Evolutionary conservation across 2,888 invertebrate genomes (phyloP), one percentile per base, ranked within the genome.

Genomic region (Ectemnius continuus): DNA sequence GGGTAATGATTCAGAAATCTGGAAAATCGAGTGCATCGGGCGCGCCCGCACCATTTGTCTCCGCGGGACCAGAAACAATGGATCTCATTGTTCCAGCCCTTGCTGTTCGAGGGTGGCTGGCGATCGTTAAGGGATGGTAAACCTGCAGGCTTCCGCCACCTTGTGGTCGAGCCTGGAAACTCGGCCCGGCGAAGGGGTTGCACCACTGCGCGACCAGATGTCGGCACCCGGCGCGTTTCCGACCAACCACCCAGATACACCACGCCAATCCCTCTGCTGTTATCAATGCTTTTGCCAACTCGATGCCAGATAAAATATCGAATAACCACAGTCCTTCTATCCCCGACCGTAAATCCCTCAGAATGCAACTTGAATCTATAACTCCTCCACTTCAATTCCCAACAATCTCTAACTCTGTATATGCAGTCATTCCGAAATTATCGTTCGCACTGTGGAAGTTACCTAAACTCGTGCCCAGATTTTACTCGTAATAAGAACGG

Each of bases 171-270:
- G 0, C 14, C 6, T 2, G 5, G 71, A 83, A 82, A 80, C 78
- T 70, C 5, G 3, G n/a, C 6, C 8, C 13, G 8, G 0, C 59
- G 1, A 14, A 52, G 14, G 68, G 78, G 69, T 82, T 82, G 62
- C 68, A 0, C 3, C n/a, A 6, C 0, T 8, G 5, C 6, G 36
- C 23, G 65, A 13, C 13, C 59, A 82, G 82, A 83, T 83, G 82
- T 73, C 82, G 70, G 58, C 68, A 82, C 76, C n/a, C 23, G 36
- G 18, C 57, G 64, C 14, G 58, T 77, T 76, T 72, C 45, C 69
- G 16, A 13, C 57, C 46, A 8, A 47, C n/a, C n/a, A n/a, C 56
- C 61, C n/a, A 61, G 36, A 36, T 36, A 36, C 8, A 36, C 36
- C 16, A 16, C 16, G 2, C 14, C 16, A 52, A 14, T 13, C 16